A percentile compares a stretch with the other conserved stretches of the same genome.
phyloP scores from a whole-genome alignment of 2,888 invertebrate species.

The Drosophila suboccidentalis region DNA sequence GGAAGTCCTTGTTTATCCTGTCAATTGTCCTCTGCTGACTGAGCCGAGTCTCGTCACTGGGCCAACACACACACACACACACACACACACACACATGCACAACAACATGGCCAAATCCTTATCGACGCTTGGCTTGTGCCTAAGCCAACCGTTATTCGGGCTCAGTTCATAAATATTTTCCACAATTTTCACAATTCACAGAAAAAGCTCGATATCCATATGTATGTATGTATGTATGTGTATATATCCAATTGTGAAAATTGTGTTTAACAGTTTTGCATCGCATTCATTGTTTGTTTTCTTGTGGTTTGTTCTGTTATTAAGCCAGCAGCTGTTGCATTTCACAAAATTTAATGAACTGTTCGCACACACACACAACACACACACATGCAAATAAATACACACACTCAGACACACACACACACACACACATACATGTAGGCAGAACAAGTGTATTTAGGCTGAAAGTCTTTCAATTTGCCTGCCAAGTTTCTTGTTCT shows the following conservation, averaged over 20 bases:
- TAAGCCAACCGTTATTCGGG: slow-evolving; percentile 25
- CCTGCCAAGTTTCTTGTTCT: slow-evolving; percentile 17
- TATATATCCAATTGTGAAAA: slow-evolving; percentile 13
- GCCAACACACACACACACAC: slow-evolving; percentile 12
- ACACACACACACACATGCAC: slow-evolving; percentile 7
- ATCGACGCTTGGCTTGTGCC: slow-evolving; percentile 19
- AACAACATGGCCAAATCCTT: slow-evolving; percentile 41
- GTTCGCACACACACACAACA: slow-evolving; percentile 26
- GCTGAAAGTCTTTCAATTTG: slow-evolving; percentile 55
- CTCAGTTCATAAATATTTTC: slow-evolving; percentile 36
- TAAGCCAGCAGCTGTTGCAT: slow-evolving; percentile 66
- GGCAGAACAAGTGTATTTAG: slow-evolving; percentile 35
- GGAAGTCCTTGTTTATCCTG: slow-evolving; percentile 56
- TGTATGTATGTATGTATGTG: no score
- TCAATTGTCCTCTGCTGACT: slow-evolving; percentile 53
- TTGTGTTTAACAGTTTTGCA: slow-evolving; percentile 37
- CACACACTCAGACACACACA: not conserved
- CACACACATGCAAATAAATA: slow-evolving; percentile 8
- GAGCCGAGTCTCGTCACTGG: slow-evolving; percentile 17
- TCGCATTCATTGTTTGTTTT: slow-evolving; percentile 46
- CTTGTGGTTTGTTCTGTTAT: slow-evolving; percentile 51
- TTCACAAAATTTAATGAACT: slow-evolving; percentile 69
- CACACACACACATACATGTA: slow-evolving; percentile 7
- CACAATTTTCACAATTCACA: slow-evolving; percentile 14
- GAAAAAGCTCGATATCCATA: slow-evolving; percentile 6